phyloP scores from a whole-genome alignment of 2,113 vertebrate species.

The Noctilio leporinus region DNA sequence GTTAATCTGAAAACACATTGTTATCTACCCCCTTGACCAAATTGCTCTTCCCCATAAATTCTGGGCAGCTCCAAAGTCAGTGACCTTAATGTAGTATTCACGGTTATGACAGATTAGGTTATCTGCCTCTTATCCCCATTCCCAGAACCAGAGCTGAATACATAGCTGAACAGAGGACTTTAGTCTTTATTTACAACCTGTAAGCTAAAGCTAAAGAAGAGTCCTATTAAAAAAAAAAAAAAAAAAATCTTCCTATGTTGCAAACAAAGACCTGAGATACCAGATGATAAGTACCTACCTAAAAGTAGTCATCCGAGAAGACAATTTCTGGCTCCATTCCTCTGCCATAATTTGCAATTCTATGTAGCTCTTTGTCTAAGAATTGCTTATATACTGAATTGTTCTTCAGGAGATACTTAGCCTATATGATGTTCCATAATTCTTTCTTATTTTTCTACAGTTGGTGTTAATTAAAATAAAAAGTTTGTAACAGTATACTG shows the following conservation, averaged over 20 bases:
- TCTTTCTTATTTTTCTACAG: not conserved
- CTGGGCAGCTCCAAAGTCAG: not conserved
- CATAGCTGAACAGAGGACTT: not conserved
- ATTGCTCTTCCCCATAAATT: not conserved
- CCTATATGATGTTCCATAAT: not conserved
- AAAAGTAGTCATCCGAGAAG: not conserved
- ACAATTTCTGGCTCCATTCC: not conserved
- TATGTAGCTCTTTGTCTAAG: not conserved
- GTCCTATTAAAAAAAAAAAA: not conserved
- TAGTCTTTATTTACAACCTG: not conserved
- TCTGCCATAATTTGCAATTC: not conserved
- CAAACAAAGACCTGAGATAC: not conserved
- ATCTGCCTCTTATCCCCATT: not conserved
- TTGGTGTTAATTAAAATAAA: not conserved
- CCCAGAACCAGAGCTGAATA: not conserved
- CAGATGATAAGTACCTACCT: not conserved
- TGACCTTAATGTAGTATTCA: not conserved
- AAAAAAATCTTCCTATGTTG: not conserved
- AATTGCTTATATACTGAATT: not conserved
- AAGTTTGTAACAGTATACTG: not conserved
- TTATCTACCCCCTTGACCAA: not conserved
- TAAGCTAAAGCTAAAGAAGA: not conserved
- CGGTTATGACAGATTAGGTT: not conserved
- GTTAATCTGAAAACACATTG: not conserved
- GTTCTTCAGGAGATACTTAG: not conserved